Percentiles rank a stretch among this genome's conserved stretches.
These are phyloP conservation scores for Doryteuthis pealeii DNA, from an alignment of 1,140 invertebrate genomes.

Conservation along the genomic window DNA sequence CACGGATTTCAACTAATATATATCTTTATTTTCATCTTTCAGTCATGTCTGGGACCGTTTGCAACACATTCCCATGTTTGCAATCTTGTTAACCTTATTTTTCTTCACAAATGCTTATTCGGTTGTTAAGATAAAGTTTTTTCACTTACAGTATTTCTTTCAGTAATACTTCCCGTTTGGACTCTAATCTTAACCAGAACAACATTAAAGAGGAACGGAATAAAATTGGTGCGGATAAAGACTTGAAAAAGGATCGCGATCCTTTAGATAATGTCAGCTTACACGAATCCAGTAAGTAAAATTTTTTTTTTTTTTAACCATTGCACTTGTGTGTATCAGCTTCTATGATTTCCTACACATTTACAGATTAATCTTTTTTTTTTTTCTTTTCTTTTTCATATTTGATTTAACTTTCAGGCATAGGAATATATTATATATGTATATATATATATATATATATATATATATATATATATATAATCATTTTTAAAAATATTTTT, in stretches of 20 bases:
- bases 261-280: constrained; percentile 14
- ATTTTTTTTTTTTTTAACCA: background rate
- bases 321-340: no score
- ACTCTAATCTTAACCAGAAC: constrained; percentile 50
- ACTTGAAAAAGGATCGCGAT: constrained; percentile 23
- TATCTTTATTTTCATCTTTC: background rate
- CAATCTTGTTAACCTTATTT: background rate
- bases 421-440: no score
- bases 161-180: constrained; percentile 41
- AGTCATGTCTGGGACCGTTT: background rate
- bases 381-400: no score
- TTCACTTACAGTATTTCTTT: constrained; percentile 56
- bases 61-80: background rate
- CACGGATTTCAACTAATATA: no score
- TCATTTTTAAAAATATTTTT: no score
- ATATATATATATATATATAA: no score
- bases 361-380: no score
- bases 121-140: constrained; percentile 21
- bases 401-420: no score
- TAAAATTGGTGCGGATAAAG: constrained; percentile 38
- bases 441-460: no score
- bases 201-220: constrained; percentile 53
- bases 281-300: constrained; percentile 14
- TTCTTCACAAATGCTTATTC: constrained; percentile 12
- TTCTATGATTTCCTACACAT: no score